Evolutionary conservation across 1,140 invertebrate species (phyloP).

Genomic region (Drosophila arizonae): DNA sequence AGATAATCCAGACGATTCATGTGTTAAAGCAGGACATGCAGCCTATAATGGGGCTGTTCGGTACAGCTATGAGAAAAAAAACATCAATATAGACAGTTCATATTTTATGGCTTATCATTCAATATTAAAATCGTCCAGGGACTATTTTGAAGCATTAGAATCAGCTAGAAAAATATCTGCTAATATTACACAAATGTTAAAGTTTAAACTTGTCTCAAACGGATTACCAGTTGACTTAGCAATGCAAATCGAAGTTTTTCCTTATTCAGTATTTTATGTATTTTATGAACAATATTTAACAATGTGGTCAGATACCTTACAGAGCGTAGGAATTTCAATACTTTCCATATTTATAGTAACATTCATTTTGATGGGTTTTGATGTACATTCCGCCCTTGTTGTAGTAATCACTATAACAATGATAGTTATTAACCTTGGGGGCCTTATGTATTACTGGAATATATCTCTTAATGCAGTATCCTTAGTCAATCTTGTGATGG

Average conservation of each 20-base stretch:
- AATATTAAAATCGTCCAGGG: conserved; percentile 94
- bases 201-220: conserved; percentile 84
- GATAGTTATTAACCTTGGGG: conserved; percentile 96
- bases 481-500: conserved; percentile 99
- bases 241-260: conserved; percentile 92
- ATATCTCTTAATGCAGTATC: conserved; percentile 98
- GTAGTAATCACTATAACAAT: conserved; percentile 96
- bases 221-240: conserved; percentile 82
- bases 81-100: conserved; percentile 86
- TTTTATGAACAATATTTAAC: conserved; percentile 99
- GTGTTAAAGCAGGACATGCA: conserved; percentile 94
- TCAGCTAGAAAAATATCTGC: conserved; percentile 90
- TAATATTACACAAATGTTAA: conserved; percentile 92
- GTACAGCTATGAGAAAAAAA: conserved; percentile 83
- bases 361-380: conserved; percentile 96
- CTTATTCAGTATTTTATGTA: conserved; percentile 99
- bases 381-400: conserved; percentile 93
- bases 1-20: conserved; percentile 92
- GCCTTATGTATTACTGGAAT: conserved; percentile 98
- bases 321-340: conserved; percentile 94
- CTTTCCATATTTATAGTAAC: conserved; percentile 97
- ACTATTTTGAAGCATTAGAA: conserved; percentile 95
- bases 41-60: conserved; percentile 90
- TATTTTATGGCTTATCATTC: conserved; percentile 99
- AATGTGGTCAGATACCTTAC: conserved; percentile 95